phyloP scores from a whole-genome alignment of 2,113 vertebrate genomes.

The Calidris pygmaea region DNA sequence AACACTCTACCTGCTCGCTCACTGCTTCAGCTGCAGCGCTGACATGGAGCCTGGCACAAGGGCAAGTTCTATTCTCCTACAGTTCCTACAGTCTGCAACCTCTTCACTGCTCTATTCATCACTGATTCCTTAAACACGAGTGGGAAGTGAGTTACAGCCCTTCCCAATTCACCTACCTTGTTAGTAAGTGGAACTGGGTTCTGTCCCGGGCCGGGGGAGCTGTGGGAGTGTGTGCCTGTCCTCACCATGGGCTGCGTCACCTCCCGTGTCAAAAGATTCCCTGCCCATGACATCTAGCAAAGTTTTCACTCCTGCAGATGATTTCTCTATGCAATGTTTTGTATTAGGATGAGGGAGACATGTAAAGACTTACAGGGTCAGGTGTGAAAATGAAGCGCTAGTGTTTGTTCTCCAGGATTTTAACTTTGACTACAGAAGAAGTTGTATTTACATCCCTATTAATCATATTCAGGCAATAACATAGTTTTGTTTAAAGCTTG shows the following conservation, averaged over 20 bases:
- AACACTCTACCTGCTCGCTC: background rate
- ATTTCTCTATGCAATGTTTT: background rate
- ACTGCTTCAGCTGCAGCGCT: background rate
- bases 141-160: background rate
- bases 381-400: background rate
- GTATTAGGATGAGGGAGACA: background rate
- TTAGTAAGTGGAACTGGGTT: background rate
- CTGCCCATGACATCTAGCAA: background rate
- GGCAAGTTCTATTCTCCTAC: background rate
- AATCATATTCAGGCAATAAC: background rate
- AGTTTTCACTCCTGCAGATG: background rate
- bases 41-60: background rate
- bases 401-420: background rate
- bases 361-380: background rate
- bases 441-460: background rate
- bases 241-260: rapidly evolving
- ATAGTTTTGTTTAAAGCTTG: background rate
- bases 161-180: background rate
- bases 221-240: background rate
- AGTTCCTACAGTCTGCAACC: rapidly evolving
- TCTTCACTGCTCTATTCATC: background rate
- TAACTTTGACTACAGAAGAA: background rate
- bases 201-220: background rate
- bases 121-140: background rate
- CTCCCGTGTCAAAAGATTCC: background rate